Evolutionary conservation across 64 coral and sea anemone species (phyloP).

Genomic region (Porites lutea): DNA sequence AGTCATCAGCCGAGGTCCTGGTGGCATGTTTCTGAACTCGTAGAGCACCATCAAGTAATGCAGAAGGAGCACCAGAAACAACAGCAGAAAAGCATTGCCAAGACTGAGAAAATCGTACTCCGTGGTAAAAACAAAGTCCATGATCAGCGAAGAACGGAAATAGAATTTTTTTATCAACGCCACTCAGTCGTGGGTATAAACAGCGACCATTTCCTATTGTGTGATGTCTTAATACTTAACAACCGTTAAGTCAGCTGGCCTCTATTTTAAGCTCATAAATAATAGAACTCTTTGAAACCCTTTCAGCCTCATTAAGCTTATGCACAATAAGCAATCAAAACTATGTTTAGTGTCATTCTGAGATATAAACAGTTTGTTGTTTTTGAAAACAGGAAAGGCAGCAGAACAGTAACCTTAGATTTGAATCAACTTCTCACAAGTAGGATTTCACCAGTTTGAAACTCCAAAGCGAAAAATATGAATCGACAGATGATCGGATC

Average conservation of each 20-base stretch:
- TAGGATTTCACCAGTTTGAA: no score
- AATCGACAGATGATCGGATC: no score
- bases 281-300: no score
- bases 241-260: not conserved
- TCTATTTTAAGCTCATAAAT: not conserved
- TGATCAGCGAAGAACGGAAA: not conserved
- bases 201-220: not conserved
- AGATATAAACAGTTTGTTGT: no score
- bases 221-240: not conserved
- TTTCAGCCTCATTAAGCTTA: no score
- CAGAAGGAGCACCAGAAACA: not conserved
- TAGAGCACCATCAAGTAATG: slow-evolving; percentile 51
- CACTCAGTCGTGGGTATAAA: not conserved
- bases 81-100: slow-evolving; percentile 21
- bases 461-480: no score
- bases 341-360: no score
- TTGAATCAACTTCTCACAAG: no score
- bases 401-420: no score
- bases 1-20: slow-evolving; percentile 34
- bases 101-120: slow-evolving; percentile 10
- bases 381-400: no score
- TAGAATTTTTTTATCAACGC: not conserved
- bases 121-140: not conserved
- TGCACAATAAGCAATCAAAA: no score
- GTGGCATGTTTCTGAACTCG: slow-evolving; percentile 74